A percentile compares a stretch with the other conserved stretches of the same genome.
Evolutionary conservation across 2,797 vertebrate species (phyloP).

Genomic region (Decapterus maruadsi): DNA sequence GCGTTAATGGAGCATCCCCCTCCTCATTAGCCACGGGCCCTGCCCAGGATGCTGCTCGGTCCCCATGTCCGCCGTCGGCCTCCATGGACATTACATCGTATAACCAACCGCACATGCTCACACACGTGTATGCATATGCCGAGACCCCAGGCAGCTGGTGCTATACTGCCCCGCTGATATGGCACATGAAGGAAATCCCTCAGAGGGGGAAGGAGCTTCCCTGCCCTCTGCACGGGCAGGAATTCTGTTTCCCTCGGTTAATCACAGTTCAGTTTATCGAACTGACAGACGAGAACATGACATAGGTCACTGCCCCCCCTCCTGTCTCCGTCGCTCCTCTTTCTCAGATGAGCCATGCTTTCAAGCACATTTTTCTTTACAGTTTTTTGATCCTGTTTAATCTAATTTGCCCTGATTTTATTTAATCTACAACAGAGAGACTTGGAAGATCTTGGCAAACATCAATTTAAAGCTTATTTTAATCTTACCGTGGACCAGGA

Average conservation of each 20-base stretch:
- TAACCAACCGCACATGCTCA: slow-evolving; percentile 58
- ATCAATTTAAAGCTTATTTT: slow-evolving; percentile 47
- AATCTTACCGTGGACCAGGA: slow-evolving; percentile 31
- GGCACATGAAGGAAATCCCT: slow-evolving; percentile 48
- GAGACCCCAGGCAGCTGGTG: slow-evolving; percentile 42
- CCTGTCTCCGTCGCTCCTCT: not conserved
- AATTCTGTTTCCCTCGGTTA: slow-evolving; percentile 51
- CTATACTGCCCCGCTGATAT: slow-evolving; percentile 28
- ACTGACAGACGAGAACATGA: slow-evolving; percentile 44
- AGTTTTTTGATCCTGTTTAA: slow-evolving; percentile 30
- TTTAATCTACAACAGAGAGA: slow-evolving; percentile 41
- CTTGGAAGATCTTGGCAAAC: slow-evolving; percentile 26
- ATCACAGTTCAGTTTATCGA: slow-evolving; percentile 56
- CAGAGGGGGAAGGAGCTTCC: slow-evolving; percentile 22
- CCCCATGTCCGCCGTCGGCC: slow-evolving; percentile 33
- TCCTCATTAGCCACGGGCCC: slow-evolving; percentile 66
- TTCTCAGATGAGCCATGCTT: slow-evolving; percentile 21
- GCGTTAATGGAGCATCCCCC: slow-evolving; percentile 66
- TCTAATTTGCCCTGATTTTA: slow-evolving; percentile 35
- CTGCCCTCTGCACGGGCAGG: slow-evolving; percentile 19
- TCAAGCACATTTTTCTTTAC: slow-evolving; percentile 20
- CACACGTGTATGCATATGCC: slow-evolving; percentile 52
- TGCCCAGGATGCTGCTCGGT: slow-evolving; percentile 55
- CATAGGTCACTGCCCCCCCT: slow-evolving; percentile 21
- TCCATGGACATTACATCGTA: slow-evolving; percentile 24